A percentile compares a stretch with the other conserved stretches of the same genome.
Evolutionary conservation across 1,140 invertebrate species (phyloP).

Genomic region (Chrysopa pallens): DNA sequence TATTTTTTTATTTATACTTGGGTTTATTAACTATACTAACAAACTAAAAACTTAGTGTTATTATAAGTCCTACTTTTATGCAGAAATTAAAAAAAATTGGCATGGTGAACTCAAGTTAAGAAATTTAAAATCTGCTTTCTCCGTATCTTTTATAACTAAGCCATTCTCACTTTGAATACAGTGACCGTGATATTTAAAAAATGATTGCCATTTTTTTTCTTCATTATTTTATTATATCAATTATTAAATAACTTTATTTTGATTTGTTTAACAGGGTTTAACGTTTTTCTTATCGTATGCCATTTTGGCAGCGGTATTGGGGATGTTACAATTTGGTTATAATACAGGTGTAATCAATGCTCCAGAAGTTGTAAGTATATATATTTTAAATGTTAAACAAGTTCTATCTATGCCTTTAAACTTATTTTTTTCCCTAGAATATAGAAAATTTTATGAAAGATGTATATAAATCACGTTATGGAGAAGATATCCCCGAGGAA

Average conservation of each 20-base stretch:
- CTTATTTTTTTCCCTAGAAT: conserved; percentile 30
- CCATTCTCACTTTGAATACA: too few species aligned
- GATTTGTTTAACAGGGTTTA: conserved; percentile 48
- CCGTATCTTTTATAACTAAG: too few species aligned
- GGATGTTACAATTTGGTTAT: conserved; percentile 98
- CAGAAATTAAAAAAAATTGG: too few species aligned
- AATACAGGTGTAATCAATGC: conserved; percentile 98
- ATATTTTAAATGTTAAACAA: not conserved
- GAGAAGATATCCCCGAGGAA: conserved; percentile 48
- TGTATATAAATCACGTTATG: conserved; percentile 62
- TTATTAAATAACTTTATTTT: not conserved
- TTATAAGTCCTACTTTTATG: too few species aligned
- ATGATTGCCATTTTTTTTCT: too few species aligned
- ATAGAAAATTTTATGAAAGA: conserved; percentile 88
- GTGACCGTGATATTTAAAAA: too few species aligned
- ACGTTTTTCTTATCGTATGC: conserved; percentile 83
- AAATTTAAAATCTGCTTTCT: too few species aligned
- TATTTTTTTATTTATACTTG: too few species aligned
- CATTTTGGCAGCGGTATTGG: conserved; percentile 82
- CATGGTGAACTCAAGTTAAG: too few species aligned
- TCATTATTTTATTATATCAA: not conserved
- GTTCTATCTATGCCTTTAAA: not conserved
- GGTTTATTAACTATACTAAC: too few species aligned
- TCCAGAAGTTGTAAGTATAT: conserved; percentile 49
- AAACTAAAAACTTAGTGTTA: too few species aligned